phyloP scores from a whole-genome alignment of 2,797 vertebrate genomes.

The Streptopelia turtur region DNA sequence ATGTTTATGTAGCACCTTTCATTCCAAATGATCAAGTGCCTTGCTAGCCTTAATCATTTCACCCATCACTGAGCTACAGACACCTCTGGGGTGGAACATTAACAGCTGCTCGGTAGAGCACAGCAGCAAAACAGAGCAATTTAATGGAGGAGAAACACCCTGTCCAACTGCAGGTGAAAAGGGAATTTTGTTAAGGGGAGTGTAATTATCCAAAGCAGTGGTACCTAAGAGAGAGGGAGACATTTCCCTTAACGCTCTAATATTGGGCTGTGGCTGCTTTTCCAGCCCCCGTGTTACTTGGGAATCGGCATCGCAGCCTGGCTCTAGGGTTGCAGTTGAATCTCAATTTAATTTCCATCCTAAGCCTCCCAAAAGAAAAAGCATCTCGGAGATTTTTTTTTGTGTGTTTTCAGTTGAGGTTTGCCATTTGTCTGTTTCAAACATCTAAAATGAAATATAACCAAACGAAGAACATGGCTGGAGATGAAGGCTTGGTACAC shows the following conservation, averaged over 20 bases:
- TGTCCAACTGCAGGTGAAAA: not conserved
- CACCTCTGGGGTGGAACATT: slow-evolving; percentile 65
- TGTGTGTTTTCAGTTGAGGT: not conserved
- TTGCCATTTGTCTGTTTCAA: not conserved
- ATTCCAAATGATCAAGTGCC: slow-evolving; percentile 49
- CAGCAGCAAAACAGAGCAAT: slow-evolving; percentile 45
- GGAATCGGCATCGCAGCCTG: not conserved
- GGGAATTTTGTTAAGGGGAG: slow-evolving; percentile 52
- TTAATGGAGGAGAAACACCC: slow-evolving; percentile 54
- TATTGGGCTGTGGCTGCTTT: not conserved
- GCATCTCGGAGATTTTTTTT: not conserved
- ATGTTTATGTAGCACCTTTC: slow-evolving; percentile 59
- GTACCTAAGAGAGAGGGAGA: not conserved
- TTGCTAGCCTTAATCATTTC: slow-evolving; percentile 53
- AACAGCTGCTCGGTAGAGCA: slow-evolving; percentile 53
- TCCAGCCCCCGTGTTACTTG: not conserved
- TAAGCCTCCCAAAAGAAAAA: not conserved
- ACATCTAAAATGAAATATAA: not conserved
- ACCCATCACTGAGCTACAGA: slow-evolving; percentile 57
- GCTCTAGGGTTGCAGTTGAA: not conserved
- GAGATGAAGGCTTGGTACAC: not conserved
- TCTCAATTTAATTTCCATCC: not conserved
- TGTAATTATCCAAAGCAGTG: slow-evolving; percentile 26
- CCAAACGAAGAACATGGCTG: not conserved
- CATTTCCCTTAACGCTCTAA: not conserved